Conservation (phyloP, 2,113 vertebrate species). For the Pholis gunnellus region DNA sequence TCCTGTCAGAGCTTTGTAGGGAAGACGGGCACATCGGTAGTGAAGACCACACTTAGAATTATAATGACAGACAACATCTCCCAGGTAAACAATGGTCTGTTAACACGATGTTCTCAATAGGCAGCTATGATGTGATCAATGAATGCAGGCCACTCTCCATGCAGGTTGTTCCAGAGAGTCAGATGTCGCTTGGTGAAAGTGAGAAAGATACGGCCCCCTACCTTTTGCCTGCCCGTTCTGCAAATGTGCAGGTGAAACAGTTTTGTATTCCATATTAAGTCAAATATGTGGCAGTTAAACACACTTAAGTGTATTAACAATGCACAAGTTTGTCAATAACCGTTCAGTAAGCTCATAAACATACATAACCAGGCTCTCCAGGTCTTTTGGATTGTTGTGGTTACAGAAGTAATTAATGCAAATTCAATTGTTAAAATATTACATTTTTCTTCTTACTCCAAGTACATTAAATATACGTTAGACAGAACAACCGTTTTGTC, state of each 20-base stretch:
- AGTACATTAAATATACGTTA: neutral
- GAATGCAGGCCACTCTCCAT: neutral
- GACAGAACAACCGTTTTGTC: neutral
- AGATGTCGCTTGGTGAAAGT: slow-evolving; percentile 75
- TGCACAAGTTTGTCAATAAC: neutral
- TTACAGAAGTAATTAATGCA: neutral
- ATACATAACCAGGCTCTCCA: neutral
- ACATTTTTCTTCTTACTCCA: neutral
- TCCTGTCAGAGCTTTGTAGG: slow-evolving; percentile 83
- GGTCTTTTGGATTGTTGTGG: neutral
- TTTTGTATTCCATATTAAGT: neutral
- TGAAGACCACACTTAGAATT: slow-evolving; percentile 87
- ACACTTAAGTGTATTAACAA: neutral
- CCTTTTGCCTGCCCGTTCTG: slow-evolving; percentile 50
- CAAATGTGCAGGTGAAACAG: slow-evolving; percentile 53
- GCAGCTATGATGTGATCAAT: neutral
- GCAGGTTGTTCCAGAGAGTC: slow-evolving; percentile 92
- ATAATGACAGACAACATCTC: slow-evolving; percentile 87
- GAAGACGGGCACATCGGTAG: slow-evolving; percentile 86
- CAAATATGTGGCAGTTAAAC: neutral
- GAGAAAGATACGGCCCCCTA: slow-evolving; percentile 62
- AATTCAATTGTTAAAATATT: neutral
- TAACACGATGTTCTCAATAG: neutral
- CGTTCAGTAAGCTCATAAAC: neutral
- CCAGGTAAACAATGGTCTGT: slow-evolving; percentile 84